Conservation (phyloP, 2,888 invertebrate species). For the Hypena proboscidalis region DNA sequence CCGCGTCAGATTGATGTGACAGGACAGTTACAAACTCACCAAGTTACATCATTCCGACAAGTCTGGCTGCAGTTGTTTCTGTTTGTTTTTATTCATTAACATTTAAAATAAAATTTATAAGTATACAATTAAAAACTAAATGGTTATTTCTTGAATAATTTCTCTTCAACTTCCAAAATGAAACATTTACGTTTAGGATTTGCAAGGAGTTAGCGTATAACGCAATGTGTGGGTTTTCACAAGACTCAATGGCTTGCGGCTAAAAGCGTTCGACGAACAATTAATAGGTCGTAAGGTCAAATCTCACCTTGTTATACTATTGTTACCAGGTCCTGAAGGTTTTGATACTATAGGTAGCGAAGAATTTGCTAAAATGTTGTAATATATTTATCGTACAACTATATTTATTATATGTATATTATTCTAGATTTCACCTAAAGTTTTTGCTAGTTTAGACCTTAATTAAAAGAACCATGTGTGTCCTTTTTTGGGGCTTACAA, state of each 20-base stretch:
- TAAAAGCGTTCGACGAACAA: constrained; percentile 1
- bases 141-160: no score
- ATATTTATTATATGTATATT: no score
- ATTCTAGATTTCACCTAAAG: no score
- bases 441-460: no score
- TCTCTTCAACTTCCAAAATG: no score
- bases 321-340: neutral
- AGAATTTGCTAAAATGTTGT: no score
- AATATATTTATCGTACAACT: no score
- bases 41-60: constrained; percentile 37
- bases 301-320: neutral
- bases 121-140: no score
- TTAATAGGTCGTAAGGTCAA: constrained; percentile 9
- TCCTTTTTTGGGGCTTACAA: no score
- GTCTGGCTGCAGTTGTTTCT: constrained; percentile 9
- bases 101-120: no score
- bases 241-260: neutral
- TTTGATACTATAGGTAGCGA: no score
- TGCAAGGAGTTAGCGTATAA: neutral
- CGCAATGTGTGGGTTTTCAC: neutral
- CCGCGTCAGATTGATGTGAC: constrained; percentile 26
- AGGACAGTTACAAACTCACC: constrained; percentile 39
- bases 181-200: neutral
- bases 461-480: no score
- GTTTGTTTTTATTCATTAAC: constrained; percentile 33